Evolutionary conservation across 2,113 vertebrate species (phyloP), one percentile per base, ranked within the genome.

Genomic region (Vidua chalybeata): DNA sequence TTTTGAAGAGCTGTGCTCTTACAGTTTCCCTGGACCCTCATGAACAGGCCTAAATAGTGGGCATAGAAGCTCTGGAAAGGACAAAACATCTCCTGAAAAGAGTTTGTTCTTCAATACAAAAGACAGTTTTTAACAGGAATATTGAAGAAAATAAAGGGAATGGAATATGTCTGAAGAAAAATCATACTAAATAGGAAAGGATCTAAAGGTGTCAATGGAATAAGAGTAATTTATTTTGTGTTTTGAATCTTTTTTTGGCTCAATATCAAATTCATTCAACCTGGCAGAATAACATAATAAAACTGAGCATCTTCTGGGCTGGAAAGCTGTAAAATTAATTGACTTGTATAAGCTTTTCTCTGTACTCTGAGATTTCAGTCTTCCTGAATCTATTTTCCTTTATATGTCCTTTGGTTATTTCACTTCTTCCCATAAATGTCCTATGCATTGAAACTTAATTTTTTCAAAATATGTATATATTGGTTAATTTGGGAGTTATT

Each of bases 1-100:
- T 95, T 94, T 87, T 85, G 84, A 95, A 96, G 41, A 78, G 72
- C 63, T 96, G 19, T 59, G 31, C 46, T 83, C 58, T 88, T 82
- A 13, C 43, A 88, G 59, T 37, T 88, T 86, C 63, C 82, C 63
- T 76, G 56, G 86, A 63, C 35, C 68, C 41, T 88, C n/a, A 17
- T 15, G 15, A 75, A 33, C 18, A 49, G 68, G 52, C 71, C 68
- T 75, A 76, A 78, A 73, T 0, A 55, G 88, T 64, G 43, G 85
- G 76, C 0, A 18, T 81, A 84, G 43, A 45, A 71, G 26, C 43
- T 83, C 37, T 66, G 45, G 27, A 74, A 93, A 93, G 75, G 52
- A 89, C 68, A 90, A 93, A 90, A 55, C 26, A n/a, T 37, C 84
- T 89, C 67, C 67, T 83, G 48, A 90, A 96, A 96, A 59, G 46